These are phyloP conservation scores for Cynodonichthys magdalenae DNA, from an alignment of 2,797 vertebrate genomes.

Conservation along the genomic window DNA sequence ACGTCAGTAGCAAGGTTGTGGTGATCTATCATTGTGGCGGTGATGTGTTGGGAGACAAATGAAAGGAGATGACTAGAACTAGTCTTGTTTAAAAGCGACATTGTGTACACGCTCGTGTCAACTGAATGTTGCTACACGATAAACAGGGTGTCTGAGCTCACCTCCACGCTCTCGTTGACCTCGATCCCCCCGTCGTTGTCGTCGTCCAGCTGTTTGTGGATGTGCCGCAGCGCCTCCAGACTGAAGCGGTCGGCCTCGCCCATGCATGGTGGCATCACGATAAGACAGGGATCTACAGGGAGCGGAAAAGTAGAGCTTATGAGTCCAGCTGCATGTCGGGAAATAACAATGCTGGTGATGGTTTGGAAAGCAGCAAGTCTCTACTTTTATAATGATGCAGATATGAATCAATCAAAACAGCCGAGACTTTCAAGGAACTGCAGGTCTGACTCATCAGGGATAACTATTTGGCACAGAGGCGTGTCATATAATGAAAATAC, in stretches of 20 bases:
- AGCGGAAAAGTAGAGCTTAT: background rate
- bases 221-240: constrained; percentile 93
- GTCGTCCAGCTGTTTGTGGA: constrained; percentile 98
- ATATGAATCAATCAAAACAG: background rate
- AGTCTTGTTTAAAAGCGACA: too few species aligned
- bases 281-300: constrained; percentile 87
- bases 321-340: background rate
- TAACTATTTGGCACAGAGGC: background rate
- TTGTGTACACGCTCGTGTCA: too few species aligned
- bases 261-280: constrained; percentile 90
- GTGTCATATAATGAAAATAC: background rate
- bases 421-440: background rate
- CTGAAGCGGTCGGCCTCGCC: constrained; percentile 94
- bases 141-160: constrained; percentile 59
- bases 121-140: too few species aligned
- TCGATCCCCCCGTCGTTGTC: constrained; percentile 98
- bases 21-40: too few species aligned
- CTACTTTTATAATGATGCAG: background rate
- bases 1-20: too few species aligned
- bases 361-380: background rate
- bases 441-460: background rate
- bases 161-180: constrained; percentile 98
- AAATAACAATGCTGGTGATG: background rate
- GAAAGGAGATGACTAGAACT: too few species aligned
- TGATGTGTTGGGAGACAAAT: too few species aligned